phyloP scores from a whole-genome alignment of 1,140 invertebrate genomes.

The Calliphora vicina region DNA sequence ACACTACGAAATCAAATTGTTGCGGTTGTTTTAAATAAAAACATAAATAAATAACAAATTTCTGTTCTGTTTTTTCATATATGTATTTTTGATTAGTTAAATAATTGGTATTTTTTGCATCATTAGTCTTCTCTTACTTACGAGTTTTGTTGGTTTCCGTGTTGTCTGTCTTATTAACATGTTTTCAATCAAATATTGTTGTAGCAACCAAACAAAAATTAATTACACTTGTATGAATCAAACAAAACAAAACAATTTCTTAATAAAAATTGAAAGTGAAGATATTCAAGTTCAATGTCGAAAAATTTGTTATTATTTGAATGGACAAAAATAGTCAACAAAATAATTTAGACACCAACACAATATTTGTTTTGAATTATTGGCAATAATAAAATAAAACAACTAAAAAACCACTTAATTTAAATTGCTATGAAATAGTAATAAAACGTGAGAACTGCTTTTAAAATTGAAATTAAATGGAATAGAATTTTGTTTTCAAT shows the following conservation, averaged over 20 bases:
- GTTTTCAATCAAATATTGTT: slow-evolving; percentile 18
- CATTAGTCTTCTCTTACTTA: neutral
- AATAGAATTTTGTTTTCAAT: too few species aligned
- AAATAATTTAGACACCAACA: neutral
- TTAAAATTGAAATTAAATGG: too few species aligned
- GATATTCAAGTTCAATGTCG: slow-evolving; percentile 18
- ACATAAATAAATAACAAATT: too few species aligned
- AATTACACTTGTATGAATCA: neutral
- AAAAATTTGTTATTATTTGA: neutral
- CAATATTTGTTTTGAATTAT: neutral
- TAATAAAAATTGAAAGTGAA: slow-evolving; percentile 20
- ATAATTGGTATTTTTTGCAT: neutral
- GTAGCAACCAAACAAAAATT: neutral
- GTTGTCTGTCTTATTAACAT: slow-evolving; percentile 22
- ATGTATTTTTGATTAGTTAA: neutral
- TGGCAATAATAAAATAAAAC: too few species aligned
- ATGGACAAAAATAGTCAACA: neutral
- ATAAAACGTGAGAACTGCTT: too few species aligned
- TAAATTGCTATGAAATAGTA: too few species aligned
- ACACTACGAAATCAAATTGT: too few species aligned
- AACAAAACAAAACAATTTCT: neutral
- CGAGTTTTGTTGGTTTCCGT: neutral
- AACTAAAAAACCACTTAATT: too few species aligned
- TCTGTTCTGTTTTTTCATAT: too few species aligned
- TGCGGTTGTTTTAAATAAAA: too few species aligned